These are phyloP conservation scores for Drosophila suboccidentalis DNA, from an alignment of 2,888 invertebrate species.

Conservation along the genomic window DNA sequence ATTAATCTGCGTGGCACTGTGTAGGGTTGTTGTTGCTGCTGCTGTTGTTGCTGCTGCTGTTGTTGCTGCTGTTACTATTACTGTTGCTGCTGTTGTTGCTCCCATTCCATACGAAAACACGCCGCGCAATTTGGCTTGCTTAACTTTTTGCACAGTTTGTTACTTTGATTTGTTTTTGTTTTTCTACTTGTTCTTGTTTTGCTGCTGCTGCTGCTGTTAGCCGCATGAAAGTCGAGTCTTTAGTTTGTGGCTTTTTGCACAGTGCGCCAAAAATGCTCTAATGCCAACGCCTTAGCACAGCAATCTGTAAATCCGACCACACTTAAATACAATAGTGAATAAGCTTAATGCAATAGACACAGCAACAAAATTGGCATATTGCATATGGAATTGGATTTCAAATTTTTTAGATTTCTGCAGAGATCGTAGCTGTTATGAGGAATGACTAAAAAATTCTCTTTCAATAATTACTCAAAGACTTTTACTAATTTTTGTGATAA, in stretches of 20 bases:
- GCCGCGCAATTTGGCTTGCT: slow-evolving; percentile 77
- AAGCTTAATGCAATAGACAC: slow-evolving; percentile 35
- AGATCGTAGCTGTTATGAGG: no score
- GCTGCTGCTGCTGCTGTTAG: slow-evolving; percentile 36
- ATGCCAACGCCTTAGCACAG: slow-evolving; percentile 59
- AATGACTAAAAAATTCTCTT: no score
- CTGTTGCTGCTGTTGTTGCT: slow-evolving; percentile 27
- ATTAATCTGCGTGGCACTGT: slow-evolving; percentile 79
- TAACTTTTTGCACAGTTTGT: slow-evolving; percentile 79
- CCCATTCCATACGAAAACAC: slow-evolving; percentile 22
- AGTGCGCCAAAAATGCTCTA: slow-evolving; percentile 63
- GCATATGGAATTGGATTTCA: neutral
- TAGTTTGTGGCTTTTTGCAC: slow-evolving; percentile 73
- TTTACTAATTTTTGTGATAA: no score
- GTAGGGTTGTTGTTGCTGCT: slow-evolving; percentile 37
- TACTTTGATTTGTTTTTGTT: slow-evolving; percentile 81
- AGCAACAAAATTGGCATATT: neutral
- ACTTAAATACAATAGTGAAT: slow-evolving; percentile 75
- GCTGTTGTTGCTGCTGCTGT: slow-evolving; percentile 9
- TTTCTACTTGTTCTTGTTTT: slow-evolving; percentile 27
- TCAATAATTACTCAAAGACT: no score
- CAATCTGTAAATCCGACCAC: slow-evolving; percentile 72
- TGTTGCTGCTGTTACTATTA: slow-evolving; percentile 11
- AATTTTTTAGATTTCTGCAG: no score
- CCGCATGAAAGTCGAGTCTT: slow-evolving; percentile 78